These are phyloP conservation scores for Falco biarmicus DNA, from an alignment of 2,797 vertebrate genomes.

Conservation along the genomic window DNA sequence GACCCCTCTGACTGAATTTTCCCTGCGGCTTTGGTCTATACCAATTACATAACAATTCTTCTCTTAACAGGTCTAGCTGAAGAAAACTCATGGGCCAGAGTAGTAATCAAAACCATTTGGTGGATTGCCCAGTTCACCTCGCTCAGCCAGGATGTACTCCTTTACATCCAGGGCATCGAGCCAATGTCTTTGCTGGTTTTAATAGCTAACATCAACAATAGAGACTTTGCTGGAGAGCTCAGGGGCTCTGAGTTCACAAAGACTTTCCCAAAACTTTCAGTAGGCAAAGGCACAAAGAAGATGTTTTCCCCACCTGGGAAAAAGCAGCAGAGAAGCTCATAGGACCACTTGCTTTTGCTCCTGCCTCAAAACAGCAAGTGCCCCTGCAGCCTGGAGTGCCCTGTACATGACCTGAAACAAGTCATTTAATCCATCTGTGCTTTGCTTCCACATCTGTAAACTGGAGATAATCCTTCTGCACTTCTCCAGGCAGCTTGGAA, in stretches of 20 bases:
- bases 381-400: not conserved
- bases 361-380: not conserved
- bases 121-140: not conserved
- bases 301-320: not conserved
- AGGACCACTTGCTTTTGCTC: not conserved
- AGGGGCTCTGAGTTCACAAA: not conserved
- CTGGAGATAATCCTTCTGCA: slow-evolving; percentile 54
- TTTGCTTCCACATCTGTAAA: slow-evolving; percentile 48
- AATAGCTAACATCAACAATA: not conserved
- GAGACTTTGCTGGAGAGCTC: not conserved
- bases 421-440: slow-evolving; percentile 22
- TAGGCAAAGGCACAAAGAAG: not conserved
- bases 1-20: not conserved
- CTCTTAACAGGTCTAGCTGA: not conserved
- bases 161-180: not conserved
- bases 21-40: not conserved
- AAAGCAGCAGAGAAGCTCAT: not conserved
- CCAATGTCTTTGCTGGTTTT: not conserved
- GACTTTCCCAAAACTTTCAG: not conserved
- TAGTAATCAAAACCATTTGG: slow-evolving; percentile 17
- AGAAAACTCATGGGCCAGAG: not conserved
- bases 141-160: not conserved
- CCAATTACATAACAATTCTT: not conserved
- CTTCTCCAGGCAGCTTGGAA: slow-evolving; percentile 44
- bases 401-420: slow-evolving; percentile 35